phyloP scores from a whole-genome alignment of 2,113 vertebrate species.

The Sylvia atricapilla region DNA sequence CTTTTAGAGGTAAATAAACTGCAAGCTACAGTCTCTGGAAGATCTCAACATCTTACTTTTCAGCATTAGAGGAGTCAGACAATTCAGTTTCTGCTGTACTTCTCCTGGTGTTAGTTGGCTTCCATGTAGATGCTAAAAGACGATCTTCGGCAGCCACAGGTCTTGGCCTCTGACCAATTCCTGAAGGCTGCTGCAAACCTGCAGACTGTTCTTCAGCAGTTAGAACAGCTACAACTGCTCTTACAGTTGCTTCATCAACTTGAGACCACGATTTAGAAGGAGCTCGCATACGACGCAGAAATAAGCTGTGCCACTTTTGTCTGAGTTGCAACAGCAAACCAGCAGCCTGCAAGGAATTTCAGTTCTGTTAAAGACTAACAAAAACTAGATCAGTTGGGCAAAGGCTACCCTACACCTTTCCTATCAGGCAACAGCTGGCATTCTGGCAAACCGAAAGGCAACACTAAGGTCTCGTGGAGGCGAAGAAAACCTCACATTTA shows the following conservation, averaged over 20 bases:
- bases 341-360: slow-evolving; percentile 78
- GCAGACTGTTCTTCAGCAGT: slow-evolving; percentile 83
- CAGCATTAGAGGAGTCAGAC: slow-evolving; percentile 53
- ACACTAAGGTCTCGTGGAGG: fast-evolving
- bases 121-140: slow-evolving; percentile 69
- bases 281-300: slow-evolving; percentile 83
- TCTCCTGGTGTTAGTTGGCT: slow-evolving; percentile 65
- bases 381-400: neutral
- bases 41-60: slow-evolving; percentile 72
- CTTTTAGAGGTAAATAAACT: neutral
- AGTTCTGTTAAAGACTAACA: neutral
- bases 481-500: neutral
- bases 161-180: slow-evolving; percentile 91
- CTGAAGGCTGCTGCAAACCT: slow-evolving; percentile 89
- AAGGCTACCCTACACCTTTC: fast-evolving
- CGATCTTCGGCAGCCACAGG: slow-evolving; percentile 81
- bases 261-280: slow-evolving; percentile 89
- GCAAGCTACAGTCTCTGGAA: neutral
- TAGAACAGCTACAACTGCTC: slow-evolving; percentile 82
- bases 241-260: slow-evolving; percentile 84
- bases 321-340: slow-evolving; percentile 83
- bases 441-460: neutral
- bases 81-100: slow-evolving; percentile 68
- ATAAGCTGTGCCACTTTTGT: slow-evolving; percentile 91
- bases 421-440: neutral